Evolutionary conservation across 1,140 invertebrate species (phyloP), one percentile per base, ranked within the genome.

Genomic region (Zaprionus inermis): DNA sequence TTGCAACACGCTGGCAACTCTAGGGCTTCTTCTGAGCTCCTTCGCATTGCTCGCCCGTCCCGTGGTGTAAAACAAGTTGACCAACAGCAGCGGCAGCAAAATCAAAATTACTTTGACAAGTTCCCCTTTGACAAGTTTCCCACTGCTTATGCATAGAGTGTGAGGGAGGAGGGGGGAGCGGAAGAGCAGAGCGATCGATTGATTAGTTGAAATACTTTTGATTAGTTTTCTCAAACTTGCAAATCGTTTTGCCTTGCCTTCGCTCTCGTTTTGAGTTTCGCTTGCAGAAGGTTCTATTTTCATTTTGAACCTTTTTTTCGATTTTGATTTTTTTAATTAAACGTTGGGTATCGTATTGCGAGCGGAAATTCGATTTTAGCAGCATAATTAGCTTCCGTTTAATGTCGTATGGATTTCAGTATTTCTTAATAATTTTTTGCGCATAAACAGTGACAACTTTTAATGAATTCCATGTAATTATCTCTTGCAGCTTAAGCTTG

Each of bases 371-470:
- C 41, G 57, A 72, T 60, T 76, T 66, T 76, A 38, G 54, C 65
- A 41, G 59, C 68, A 49, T 72, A 54, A 72, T 72, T 76, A 60
- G 56, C 60, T 76, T 76, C 73, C 73, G 73, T 72, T 75, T 75
- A 65, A 14, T 1, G 2, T 14, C n/a, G 28, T 56, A 6, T 56
- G 9, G 11, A 56, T 32, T 56, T 56, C 54, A 36, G 5, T 51
- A 14, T 20, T 34, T 36, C 11, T 36, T 36, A 11, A 36, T 36
- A 36, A 36, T 36, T n/a, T n/a, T n/a, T n/a, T n/a, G n/a, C 34
- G 34, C 11, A 4, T 14, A 11, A 3, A 11, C 34, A 36, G 34
- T 4, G 11, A 28, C 28, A 28, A 28, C 28, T 28, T 28, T 28
- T 28, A 28, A 28, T 28, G 28, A 28, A 28, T 2, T 28, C 28